A percentile compares a stretch with the other conserved stretches of the same genome.
Evolutionary conservation across 2,888 invertebrate species (phyloP).

Genomic region (Scaptomyza parva): DNA sequence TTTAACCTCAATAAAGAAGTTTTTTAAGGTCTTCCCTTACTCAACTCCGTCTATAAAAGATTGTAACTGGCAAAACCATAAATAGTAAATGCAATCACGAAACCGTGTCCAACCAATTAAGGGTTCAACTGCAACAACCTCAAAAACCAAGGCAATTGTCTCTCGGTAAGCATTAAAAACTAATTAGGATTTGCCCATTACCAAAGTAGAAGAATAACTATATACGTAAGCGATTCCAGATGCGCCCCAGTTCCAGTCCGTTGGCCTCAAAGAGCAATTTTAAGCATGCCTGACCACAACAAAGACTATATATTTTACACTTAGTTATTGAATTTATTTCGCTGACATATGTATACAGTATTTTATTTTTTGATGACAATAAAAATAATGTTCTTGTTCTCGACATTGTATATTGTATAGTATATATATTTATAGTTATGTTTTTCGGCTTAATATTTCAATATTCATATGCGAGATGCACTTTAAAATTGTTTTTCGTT

Average conservation of each 20-base stretch:
- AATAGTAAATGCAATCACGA: neutral
- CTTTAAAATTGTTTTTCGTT: slow-evolving; percentile 15
- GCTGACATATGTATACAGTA: slow-evolving; percentile 42
- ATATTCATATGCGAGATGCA: slow-evolving; percentile 14
- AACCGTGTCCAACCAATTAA: neutral
- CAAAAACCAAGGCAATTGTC: too few relatives aligned
- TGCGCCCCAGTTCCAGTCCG: slow-evolving; percentile 12
- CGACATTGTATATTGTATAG: slow-evolving; percentile 27
- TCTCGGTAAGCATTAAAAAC: slow-evolving; percentile 17
- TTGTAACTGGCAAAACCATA: neutral
- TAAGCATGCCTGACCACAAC: slow-evolving; percentile 9
- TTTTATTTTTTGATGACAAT: slow-evolving; percentile 57
- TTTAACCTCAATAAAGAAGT: too few relatives aligned
- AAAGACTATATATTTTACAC: slow-evolving; percentile 25
- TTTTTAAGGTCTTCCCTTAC: too few relatives aligned
- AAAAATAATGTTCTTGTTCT: slow-evolving; percentile 59
- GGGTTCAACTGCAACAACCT: neutral
- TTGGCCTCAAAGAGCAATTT: slow-evolving; percentile 18
- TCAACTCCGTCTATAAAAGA: neutral
- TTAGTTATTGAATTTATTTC: slow-evolving; percentile 70
- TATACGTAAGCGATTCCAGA: neutral
- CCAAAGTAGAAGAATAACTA: neutral
- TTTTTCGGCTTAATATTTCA: slow-evolving; percentile 24
- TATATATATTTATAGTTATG: slow-evolving; percentile 13
- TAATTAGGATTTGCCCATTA: slow-evolving; percentile 29